Conservation (phyloP, 2,888 invertebrate species). For the Helleia helle region DNA sequence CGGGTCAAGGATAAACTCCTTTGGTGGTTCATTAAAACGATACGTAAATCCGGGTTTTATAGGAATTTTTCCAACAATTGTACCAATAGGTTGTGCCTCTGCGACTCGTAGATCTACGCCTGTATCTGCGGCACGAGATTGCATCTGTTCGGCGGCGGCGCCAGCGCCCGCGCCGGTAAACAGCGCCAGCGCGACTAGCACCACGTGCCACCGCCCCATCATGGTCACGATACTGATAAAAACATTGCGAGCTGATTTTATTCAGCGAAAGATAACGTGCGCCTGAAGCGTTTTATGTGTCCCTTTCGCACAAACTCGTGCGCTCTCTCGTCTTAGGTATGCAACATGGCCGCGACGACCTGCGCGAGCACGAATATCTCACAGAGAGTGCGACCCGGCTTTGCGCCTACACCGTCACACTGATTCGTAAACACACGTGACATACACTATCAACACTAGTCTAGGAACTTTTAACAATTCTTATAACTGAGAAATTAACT, state of each 20-base stretch:
- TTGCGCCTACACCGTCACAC: conserved; percentile 69
- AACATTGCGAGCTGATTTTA: conserved; percentile 52
- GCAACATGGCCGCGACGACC: conserved; percentile 73
- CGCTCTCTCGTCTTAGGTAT: conserved; percentile 69
- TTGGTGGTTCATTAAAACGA: conserved; percentile 92
- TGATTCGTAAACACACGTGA: conserved; percentile 70
- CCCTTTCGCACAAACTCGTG: conserved; percentile 67
- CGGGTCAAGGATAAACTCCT: conserved; percentile 88
- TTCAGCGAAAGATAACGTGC: conserved; percentile 51
- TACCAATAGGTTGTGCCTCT: conserved; percentile 89
- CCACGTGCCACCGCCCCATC: conserved; percentile 66
- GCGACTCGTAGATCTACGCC: conserved; percentile 88
- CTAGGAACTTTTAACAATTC: conserved; percentile 14
- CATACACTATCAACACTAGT: conserved; percentile 37
- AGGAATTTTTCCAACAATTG: conserved; percentile 89
- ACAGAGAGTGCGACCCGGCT: conserved; percentile 66
- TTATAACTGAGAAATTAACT: conserved; percentile 11
- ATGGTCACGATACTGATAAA: conserved; percentile 58
- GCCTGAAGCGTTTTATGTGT: conserved; percentile 53
- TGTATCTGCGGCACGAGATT: conserved; percentile 90
- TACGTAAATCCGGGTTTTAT: conserved; percentile 91
- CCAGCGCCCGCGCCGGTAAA: conserved; percentile 46
- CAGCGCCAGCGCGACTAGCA: conserved; percentile 61
- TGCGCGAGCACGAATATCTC: conserved; percentile 71
- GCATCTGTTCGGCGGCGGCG: conserved; percentile 79